phyloP scores from a whole-genome alignment of 2,888 invertebrate species.

The Myopa testacea region DNA sequence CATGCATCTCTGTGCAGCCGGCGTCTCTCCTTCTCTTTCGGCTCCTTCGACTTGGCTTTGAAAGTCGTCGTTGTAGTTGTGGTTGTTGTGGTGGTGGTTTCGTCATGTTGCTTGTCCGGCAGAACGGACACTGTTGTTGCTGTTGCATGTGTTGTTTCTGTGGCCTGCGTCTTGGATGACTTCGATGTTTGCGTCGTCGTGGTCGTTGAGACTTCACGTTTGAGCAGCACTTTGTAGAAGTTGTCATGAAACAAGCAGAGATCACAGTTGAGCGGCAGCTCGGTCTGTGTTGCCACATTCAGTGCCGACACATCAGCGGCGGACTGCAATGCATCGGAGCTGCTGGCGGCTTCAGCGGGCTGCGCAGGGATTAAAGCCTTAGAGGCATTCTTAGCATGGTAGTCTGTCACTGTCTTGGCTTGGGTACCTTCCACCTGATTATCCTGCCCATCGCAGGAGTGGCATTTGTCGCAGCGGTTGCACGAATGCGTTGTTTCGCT shows the following conservation, averaged over 20 bases:
- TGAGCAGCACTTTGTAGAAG: conserved; percentile 66
- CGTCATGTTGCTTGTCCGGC: conserved; percentile 57
- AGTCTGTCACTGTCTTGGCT: background rate
- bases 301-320: conserved; percentile 39
- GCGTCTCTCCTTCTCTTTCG: conserved; percentile 55
- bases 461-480: conserved; percentile 25
- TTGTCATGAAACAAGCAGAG: conserved; percentile 67
- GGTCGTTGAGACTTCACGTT: conserved; percentile 66
- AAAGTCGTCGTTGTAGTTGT: conserved; percentile 66
- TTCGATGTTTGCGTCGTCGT: conserved; percentile 66
- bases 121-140: conserved; percentile 54
- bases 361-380: conserved; percentile 58
- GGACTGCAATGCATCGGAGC: background rate
- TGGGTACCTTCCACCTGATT: background rate
- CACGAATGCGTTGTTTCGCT: conserved; percentile 41
- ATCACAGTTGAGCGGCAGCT: conserved; percentile 64
- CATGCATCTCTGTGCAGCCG: conserved; percentile 53
- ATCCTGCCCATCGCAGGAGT: conserved; percentile 9
- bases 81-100: conserved; percentile 64
- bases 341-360: background rate
- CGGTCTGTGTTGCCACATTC: conserved; percentile 66
- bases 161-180: conserved; percentile 53
- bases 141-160: conserved; percentile 59
- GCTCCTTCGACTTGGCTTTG: conserved; percentile 62
- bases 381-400: conserved; percentile 45